phyloP scores from a whole-genome alignment of 2,797 vertebrate genomes.

The Parauchenoglanis punctatus region DNA sequence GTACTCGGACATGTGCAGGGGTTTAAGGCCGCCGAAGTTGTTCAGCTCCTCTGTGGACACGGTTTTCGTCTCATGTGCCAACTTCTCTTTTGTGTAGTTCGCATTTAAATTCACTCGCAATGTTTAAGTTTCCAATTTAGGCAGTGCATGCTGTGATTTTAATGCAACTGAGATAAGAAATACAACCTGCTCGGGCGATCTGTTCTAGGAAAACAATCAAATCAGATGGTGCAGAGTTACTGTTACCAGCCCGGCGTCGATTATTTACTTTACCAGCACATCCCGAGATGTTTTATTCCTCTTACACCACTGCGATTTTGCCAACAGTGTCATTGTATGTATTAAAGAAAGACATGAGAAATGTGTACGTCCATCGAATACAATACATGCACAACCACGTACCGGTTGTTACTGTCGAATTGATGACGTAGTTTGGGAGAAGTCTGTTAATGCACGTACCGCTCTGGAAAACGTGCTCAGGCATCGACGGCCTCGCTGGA shows the following conservation, averaged over 20 bases:
- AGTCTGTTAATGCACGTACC: background rate
- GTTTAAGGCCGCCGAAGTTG: slow-evolving; percentile 1
- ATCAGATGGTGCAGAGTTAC: background rate
- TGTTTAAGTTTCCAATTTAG: background rate
- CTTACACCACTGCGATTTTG: background rate
- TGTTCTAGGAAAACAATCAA: background rate
- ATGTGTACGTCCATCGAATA: background rate
- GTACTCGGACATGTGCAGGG: background rate
- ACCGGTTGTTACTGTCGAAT: background rate
- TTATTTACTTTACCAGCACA: background rate
- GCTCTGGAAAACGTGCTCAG: background rate
- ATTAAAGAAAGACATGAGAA: background rate
- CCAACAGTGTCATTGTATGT: background rate
- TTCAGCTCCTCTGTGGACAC: background rate
- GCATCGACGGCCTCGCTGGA: slow-evolving; percentile 47
- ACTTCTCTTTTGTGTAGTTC: background rate
- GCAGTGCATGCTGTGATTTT: background rate
- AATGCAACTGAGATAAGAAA: background rate
- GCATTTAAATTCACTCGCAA: background rate
- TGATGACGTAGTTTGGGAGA: background rate
- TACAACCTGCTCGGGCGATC: background rate
- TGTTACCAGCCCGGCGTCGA: background rate
- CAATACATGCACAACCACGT: background rate
- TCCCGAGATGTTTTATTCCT: background rate
- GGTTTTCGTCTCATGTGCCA: background rate